Evolutionary conservation across 2,113 vertebrate species (phyloP), one percentile per base, ranked within the genome.

Genomic region (Indri indri): DNA sequence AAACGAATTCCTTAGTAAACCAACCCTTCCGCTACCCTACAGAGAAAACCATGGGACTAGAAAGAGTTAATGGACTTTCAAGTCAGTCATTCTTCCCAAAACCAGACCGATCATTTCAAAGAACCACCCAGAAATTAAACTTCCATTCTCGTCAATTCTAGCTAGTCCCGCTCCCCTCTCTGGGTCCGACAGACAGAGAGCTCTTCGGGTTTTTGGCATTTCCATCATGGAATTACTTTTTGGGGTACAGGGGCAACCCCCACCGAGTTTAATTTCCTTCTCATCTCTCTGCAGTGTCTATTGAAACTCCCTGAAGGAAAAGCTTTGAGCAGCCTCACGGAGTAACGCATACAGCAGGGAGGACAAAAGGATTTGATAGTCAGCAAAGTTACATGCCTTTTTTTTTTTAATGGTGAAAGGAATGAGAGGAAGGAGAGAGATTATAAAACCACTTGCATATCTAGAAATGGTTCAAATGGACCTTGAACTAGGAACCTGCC

Each of bases 181-280:
- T 3, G 47, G 4, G 42, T 50, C 93, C 76, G 27, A 76, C 17
- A 34, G 40, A 34, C 16, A 32, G 23, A 10, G 40, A 71, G 32
- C 47, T 52, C 52, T 77, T 83, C 0, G 0, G 73, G 54, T 47
- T 70, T 85, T 93, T 37, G 52, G 88, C 74, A 91, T 87, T 95
- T 84, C 0, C 0, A 32, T 74, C 73, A 34, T 13, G 92, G 90
- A 89, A 90, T 88, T 63, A 94, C 85, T 97, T 97, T 91, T 92
- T 5, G 77, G 97, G 98, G 95, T 95, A 23, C 73, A 25, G 88
- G 90, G 84, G 89, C 82, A 94, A 89, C 94, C 91, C 93, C 95
- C 95, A 77, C 85, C 0, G 10, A 79, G 37, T 96, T 98, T 96
- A 82, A 94, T 97, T 98, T 98, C 98, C 97, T 98, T 97, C 96